phyloP scores from a whole-genome alignment of 2,888 invertebrate species.

The Phorcus lineatus region DNA sequence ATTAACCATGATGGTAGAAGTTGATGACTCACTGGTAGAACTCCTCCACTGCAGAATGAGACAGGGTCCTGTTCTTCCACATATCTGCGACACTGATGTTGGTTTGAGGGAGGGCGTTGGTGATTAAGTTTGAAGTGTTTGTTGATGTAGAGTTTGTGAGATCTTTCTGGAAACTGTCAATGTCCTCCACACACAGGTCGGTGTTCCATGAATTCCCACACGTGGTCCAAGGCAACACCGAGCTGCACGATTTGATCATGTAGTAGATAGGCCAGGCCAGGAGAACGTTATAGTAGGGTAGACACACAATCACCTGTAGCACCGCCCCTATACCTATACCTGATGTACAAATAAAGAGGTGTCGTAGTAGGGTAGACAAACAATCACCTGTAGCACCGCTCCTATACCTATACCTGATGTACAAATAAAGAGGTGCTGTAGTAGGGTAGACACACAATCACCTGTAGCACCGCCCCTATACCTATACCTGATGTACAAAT shows the following conservation, averaged over 20 bases:
- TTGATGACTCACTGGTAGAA: not conserved
- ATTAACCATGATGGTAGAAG: too few relatives aligned
- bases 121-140: not conserved
- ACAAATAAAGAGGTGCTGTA: too few relatives aligned
- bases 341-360: too few relatives aligned
- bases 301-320: not conserved
- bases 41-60: not conserved
- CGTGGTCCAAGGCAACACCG: not conserved
- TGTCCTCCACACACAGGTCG: not conserved
- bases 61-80: not conserved
- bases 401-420: too few relatives aligned
- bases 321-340: not conserved
- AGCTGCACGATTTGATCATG: not conserved
- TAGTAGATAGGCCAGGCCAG: conserved; percentile 8
- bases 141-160: not conserved
- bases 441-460: too few relatives aligned
- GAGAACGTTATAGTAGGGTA: not conserved
- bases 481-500: too few relatives aligned
- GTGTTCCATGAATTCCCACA: conserved; percentile 1
- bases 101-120: not conserved
- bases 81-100: not conserved
- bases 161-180: not conserved
- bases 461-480: too few relatives aligned
- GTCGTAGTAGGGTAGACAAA: too few relatives aligned
- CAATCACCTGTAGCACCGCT: too few relatives aligned